phyloP scores from a whole-genome alignment of 2,113 vertebrate species.

The Oxygymnocypris stewartii region DNA sequence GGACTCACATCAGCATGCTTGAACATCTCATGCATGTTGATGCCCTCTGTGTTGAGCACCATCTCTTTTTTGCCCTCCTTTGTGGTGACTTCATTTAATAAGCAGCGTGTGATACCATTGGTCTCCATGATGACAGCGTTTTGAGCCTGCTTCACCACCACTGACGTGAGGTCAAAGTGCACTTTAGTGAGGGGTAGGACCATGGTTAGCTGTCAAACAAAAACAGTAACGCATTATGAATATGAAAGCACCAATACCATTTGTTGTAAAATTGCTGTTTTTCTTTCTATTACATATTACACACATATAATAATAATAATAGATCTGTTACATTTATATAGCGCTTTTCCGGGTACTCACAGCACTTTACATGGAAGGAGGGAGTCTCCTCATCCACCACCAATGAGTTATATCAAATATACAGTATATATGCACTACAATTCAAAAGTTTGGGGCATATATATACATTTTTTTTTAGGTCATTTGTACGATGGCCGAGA shows the following conservation, averaged over 20 bases:
- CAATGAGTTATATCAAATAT: no score
- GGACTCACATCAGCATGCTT: conserved; percentile 80
- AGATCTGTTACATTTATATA: no score
- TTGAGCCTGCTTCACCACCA: conserved; percentile 79
- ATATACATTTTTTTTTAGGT: no score
- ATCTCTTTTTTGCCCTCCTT: conserved; percentile 75
- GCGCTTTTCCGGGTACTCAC: no score
- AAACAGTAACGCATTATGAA: background rate
- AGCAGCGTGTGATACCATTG: conserved; percentile 86
- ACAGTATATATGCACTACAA: no score
- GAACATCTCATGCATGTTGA: conserved; percentile 91
- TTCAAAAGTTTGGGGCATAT: no score
- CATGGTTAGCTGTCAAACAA: conserved; percentile 77
- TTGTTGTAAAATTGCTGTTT: background rate
- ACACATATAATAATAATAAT: no score
- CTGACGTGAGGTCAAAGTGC: conserved; percentile 88
- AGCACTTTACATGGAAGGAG: no score
- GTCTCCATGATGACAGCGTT: conserved; percentile 83
- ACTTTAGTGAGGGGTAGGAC: conserved; percentile 82
- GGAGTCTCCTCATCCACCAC: no score
- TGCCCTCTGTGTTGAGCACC: conserved; percentile 87
- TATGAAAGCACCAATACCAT: background rate
- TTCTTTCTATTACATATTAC: no score
- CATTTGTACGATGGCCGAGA: no score
- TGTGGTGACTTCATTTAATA: conserved; percentile 81